A percentile compares a stretch with the other conserved stretches of the same genome.
These are phyloP conservation scores for Gymnoscelis rufifasciata DNA, from an alignment of 2,888 invertebrate species.

Conservation along the genomic window DNA sequence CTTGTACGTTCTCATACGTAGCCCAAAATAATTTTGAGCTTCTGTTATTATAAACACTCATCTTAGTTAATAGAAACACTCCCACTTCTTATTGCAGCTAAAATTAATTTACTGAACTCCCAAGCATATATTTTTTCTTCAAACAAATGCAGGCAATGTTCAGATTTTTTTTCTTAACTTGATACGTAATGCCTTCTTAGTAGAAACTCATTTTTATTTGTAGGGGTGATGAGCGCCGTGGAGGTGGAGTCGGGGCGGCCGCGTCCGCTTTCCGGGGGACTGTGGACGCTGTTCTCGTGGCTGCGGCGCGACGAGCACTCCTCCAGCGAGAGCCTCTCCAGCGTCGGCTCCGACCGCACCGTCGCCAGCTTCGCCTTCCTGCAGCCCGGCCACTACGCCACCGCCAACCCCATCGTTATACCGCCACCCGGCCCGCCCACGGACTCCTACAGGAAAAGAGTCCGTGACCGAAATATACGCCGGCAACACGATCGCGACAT, in stretches of 20 bases:
- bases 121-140: too few species aligned
- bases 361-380: slow-evolving; percentile 86
- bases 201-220: too few species aligned
- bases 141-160: too few species aligned
- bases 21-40: neutral
- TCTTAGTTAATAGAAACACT: neutral
- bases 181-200: too few species aligned
- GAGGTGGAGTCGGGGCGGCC: slow-evolving; percentile 52
- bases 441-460: slow-evolving; percentile 81
- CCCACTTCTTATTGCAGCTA: neutral
- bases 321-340: slow-evolving; percentile 79
- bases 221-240: slow-evolving; percentile 65
- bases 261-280: slow-evolving; percentile 69
- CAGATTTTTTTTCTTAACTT: too few species aligned
- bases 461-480: slow-evolving; percentile 79
- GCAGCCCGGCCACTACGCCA: slow-evolving; percentile 73
- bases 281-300: slow-evolving; percentile 85
- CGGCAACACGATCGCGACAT: slow-evolving; percentile 80
- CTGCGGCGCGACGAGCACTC: slow-evolving; percentile 80
- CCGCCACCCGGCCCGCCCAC: slow-evolving; percentile 79
- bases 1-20: neutral
- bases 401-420: slow-evolving; percentile 57
- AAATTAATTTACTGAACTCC: neutral
- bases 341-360: slow-evolving; percentile 84
- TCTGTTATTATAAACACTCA: neutral